Evolutionary conservation across 2,888 invertebrate species (phyloP).

Genomic region (Sisyra terminalis): DNA sequence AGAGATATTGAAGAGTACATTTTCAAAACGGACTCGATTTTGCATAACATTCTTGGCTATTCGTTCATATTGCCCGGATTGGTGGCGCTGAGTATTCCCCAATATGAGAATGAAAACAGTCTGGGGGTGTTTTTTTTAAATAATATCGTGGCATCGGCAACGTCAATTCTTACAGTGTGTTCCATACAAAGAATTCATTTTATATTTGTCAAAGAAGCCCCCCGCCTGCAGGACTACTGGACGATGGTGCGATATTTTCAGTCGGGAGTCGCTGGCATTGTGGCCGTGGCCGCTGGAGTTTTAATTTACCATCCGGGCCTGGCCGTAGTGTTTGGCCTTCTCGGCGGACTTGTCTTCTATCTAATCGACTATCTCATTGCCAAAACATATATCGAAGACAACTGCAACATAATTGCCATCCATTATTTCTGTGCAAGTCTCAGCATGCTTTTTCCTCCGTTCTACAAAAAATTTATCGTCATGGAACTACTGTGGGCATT

Average conservation of each 20-base stretch:
- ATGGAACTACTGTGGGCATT: constrained; percentile 12
- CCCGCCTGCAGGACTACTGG: constrained; percentile 21
- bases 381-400: constrained; percentile 23
- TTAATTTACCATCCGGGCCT: constrained; percentile 19
- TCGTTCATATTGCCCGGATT: constrained; percentile 22
- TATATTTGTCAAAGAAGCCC: no score
- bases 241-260: constrained; percentile 22
- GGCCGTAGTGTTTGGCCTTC: constrained; percentile 17
- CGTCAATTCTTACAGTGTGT: constrained; percentile 11
- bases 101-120: constrained; percentile 10
- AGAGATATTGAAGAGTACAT: constrained; percentile 22
- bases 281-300: constrained; percentile 20
- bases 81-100: constrained; percentile 14
- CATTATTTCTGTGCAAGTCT: constrained; percentile 21
- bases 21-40: constrained; percentile 15
- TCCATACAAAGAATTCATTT: no score
- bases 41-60: constrained; percentile 16
- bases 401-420: constrained; percentile 22
- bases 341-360: constrained; percentile 19
- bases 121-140: constrained; percentile 13
- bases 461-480: constrained; percentile 12
- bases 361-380: constrained; percentile 17
- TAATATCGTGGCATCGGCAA: constrained; percentile 12
- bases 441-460: constrained; percentile 19
- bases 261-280: constrained; percentile 21